Conservation (phyloP, 2,113 vertebrate genomes). For the Sarotherodon lohbergeri region DNA sequence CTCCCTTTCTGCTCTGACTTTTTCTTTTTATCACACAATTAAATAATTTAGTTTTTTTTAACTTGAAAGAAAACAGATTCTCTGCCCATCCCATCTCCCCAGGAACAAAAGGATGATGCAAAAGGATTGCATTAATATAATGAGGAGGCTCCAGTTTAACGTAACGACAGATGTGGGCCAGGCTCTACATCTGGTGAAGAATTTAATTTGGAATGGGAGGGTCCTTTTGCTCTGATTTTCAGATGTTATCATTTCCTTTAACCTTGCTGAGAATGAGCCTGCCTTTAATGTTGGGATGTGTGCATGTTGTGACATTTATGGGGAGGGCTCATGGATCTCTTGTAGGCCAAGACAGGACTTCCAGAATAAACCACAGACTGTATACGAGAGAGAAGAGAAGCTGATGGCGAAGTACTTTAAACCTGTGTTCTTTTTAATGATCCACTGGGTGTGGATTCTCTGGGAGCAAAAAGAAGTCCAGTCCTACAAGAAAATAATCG, state of each 20-base stretch:
- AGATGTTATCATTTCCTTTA: not conserved
- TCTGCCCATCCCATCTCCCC: not conserved
- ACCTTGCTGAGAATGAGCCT: not conserved
- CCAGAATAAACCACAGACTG: not conserved
- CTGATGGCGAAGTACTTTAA: not conserved
- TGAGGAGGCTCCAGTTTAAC: slow-evolving; percentile 32
- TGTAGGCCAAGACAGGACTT: not conserved
- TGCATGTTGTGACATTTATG: not conserved
- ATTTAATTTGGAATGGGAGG: not conserved
- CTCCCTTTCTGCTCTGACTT: not conserved
- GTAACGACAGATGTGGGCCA: not conserved
- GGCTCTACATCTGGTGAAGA: not conserved
- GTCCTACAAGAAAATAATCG: not conserved
- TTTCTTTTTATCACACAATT: slow-evolving; percentile 38
- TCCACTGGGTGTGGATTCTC: not conserved
- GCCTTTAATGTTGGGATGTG: not conserved
- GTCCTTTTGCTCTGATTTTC: not conserved
- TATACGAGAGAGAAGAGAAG: not conserved
- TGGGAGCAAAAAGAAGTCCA: not conserved
- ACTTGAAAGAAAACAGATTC: slow-evolving; percentile 45
- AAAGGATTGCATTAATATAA: slow-evolving; percentile 7
- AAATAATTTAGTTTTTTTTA: slow-evolving; percentile 57
- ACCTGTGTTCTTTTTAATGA: not conserved
- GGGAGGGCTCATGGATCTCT: not conserved
- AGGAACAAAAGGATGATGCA: not conserved